Conservation (phyloP, 1,140 invertebrate species). For the Drosophila rhopaloa region DNA sequence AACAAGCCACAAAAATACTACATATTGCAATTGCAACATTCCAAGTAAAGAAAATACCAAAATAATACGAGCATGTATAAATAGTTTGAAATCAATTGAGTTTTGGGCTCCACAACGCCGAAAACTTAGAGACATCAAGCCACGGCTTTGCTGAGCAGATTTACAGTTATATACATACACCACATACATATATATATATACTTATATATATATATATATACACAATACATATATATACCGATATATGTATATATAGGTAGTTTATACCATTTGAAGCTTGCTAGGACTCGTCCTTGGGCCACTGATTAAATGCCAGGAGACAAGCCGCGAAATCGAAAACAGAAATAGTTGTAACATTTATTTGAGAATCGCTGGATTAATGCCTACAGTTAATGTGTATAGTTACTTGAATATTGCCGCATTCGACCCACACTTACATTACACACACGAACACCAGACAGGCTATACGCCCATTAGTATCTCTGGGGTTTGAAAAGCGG, state of each 20-base stretch:
- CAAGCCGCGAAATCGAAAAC: constrained; percentile 22
- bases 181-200: constrained; percentile 37
- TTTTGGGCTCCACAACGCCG: constrained; percentile 56
- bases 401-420: constrained; percentile 48
- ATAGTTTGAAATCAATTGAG: constrained; percentile 52
- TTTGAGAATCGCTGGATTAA: constrained; percentile 57
- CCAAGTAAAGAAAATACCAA: constrained; percentile 17
- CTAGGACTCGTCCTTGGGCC: constrained; percentile 53
- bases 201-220: constrained; percentile 27
- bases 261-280: constrained; percentile 48
- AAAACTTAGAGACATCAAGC: constrained; percentile 39
- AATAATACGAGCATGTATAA: constrained; percentile 43
- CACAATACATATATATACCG: constrained; percentile 20
- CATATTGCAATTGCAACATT: constrained; percentile 39
- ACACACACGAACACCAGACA: constrained; percentile 3
- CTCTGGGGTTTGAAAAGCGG: constrained; percentile 17
- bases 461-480: constrained; percentile 7
- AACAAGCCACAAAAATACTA: constrained; percentile 38
- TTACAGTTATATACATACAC: constrained; percentile 49
- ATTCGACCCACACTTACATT: constrained; percentile 18
- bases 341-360: constrained; percentile 61
- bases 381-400: constrained; percentile 46
- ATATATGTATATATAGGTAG: constrained; percentile 51
- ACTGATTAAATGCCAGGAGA: constrained; percentile 30
- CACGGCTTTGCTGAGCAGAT: constrained; percentile 51